Base-by-base conservation (phyloP, 2,797 vertebrate genomes). In the Rhyacichthys aspro region DNA sequence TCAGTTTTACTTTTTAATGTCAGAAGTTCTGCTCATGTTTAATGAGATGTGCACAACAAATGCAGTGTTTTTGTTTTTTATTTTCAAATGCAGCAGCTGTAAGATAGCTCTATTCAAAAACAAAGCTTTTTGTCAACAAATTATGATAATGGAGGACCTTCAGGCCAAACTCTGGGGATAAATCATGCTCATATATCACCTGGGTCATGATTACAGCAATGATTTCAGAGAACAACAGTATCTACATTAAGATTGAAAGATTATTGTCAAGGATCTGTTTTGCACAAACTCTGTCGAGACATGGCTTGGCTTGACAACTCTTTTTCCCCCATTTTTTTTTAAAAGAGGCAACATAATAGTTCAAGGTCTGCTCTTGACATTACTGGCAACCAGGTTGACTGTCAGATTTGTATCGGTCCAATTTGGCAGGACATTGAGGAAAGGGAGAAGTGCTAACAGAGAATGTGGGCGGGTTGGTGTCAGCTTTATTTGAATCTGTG, bases 371-470 rank as follows among this genome's bases (percentile, higher is more conserved):
- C 54, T 82, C 64, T 61, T 53, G 52, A 79, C 67, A 71, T 81
- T 78, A 81, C 56, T 82, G 78, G 74, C 83, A 72, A 48, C 45
- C 39, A 16, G 5, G 17, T 75, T 54, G 66, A 34, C 72, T 60
- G 75, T 84, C 64, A 66, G 72, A 65, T 58, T 55, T 45, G 19
- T 58, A 55, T 64, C 59, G 55, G 60, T 57, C 74, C 55, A 58
- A 76, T 67, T 74, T 87, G 86, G 86, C 79, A 83, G 81, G 73
- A 81, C 75, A 81, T 60, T 69, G 70, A 75, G 72, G 62, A 76
- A 76, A 70, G 69, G 48, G 54, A 78, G 73, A 78, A 72, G 75
- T 81, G 79, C 77, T 81, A 79, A 67, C 76, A 59, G 67, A 63
- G 66, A 74, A 44, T 19, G 70, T 82, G 77, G 76, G 76, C 14